A percentile compares a stretch with the other conserved stretches of the same genome.
phyloP scores from a whole-genome alignment of 1,140 invertebrate species.

The Leguminivora glycinivorella region DNA sequence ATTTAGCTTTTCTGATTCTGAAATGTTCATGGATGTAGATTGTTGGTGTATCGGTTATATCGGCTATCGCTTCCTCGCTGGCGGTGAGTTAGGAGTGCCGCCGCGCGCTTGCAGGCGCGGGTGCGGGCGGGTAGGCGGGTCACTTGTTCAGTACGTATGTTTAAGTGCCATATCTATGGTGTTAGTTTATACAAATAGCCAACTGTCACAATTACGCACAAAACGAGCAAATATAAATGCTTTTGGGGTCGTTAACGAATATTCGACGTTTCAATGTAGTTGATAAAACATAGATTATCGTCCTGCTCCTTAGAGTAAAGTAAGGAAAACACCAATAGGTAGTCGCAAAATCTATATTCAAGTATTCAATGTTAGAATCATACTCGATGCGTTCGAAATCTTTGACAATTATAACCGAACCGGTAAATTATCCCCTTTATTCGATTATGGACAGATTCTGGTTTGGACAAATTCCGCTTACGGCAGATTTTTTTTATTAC shows the following conservation, averaged over 20 bases:
- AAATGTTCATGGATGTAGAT: no score
- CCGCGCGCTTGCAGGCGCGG: neutral
- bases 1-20: no score
- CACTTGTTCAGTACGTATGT: slow-evolving; percentile 3
- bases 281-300: slow-evolving; percentile 16
- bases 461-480: no score
- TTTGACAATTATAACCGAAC: neutral
- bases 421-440: no score
- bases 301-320: slow-evolving; percentile 52
- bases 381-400: neutral
- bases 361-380: slow-evolving; percentile 21
- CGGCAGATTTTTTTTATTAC: no score
- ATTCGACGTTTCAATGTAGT: slow-evolving; percentile 34
- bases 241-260: slow-evolving; percentile 59
- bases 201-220: slow-evolving; percentile 64
- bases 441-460: no score
- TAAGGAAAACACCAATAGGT: slow-evolving; percentile 71
- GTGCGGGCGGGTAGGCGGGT: neutral
- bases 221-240: slow-evolving; percentile 48
- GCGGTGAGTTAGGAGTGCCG: neutral
- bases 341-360: slow-evolving; percentile 62
- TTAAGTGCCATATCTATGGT: neutral
- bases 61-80: neutral
- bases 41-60: neutral
- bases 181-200: slow-evolving; percentile 20